These are phyloP conservation scores for Venusia cambrica DNA, from an alignment of 2,888 invertebrate species.

Conservation along the genomic window DNA sequence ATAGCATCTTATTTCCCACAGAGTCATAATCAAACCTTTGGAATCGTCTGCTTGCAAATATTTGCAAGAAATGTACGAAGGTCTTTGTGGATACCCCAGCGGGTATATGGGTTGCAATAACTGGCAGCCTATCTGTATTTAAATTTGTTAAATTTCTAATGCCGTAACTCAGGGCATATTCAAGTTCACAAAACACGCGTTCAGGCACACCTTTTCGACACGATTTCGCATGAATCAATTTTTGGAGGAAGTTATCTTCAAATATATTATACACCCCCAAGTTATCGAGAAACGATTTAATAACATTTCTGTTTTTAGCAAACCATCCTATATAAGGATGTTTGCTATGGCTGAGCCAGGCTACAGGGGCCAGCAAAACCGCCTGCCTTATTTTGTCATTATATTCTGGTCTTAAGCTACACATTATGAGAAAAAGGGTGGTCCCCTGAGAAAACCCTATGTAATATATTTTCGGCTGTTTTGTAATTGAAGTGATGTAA, in stretches of 20 bases:
- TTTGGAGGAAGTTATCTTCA: constrained; percentile 41
- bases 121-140: constrained; percentile 47
- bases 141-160: constrained; percentile 49
- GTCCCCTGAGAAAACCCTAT: constrained; percentile 70
- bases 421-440: constrained; percentile 61
- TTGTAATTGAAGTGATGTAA: constrained; percentile 49
- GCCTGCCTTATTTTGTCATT: constrained; percentile 61
- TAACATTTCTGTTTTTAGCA: constrained; percentile 38
- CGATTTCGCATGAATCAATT: constrained; percentile 48
- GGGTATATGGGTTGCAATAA: constrained; percentile 60
- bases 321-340: constrained; percentile 52
- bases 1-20: constrained; percentile 41
- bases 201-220: constrained; percentile 43
- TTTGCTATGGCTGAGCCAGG: constrained; percentile 48
- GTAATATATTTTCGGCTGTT: constrained; percentile 49
- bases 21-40: constrained; percentile 58
- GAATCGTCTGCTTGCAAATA: constrained; percentile 52
- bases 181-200: constrained; percentile 52
- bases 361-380: constrained; percentile 63
- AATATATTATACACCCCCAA: constrained; percentile 56
- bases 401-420: constrained; percentile 57
- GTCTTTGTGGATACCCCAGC: constrained; percentile 58
- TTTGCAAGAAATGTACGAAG: constrained; percentile 61
- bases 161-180: constrained; percentile 55
- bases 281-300: constrained; percentile 39